Base-by-base conservation (phyloP, 2,113 vertebrate genomes). In the Hydropotes inermis region DNA sequence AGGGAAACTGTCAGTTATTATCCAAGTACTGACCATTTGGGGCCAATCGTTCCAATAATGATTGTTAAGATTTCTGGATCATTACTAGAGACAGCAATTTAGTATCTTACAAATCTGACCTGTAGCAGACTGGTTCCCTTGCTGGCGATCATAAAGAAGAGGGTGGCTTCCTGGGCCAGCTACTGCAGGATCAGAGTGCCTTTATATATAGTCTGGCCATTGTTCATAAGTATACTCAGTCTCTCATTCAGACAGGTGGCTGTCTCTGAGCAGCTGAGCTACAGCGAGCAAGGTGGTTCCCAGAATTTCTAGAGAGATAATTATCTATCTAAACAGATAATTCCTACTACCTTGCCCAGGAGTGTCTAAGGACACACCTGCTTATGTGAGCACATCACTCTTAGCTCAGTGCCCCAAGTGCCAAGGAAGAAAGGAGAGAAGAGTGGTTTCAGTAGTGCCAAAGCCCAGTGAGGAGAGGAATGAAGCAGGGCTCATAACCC, bases 271-370 rank as follows among this genome's bases (percentile, higher is more conserved):
- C 86, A 81, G 47, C 70, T 78, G 55, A 64, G 30, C 50, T 50
- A 15, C 39, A 60, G 84, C 7, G 28, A 45, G 17, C 4, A 30
- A 78, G 39, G 28, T 64, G 17, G 86, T 74, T 60, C 30, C 67
- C 87, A 54, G 57, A 16, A 33, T 90, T 85, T 96, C 87, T 89
- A 58, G n/a, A n/a, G n/a, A n/a, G n/a, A n/a, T n/a, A n/a, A n/a
- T n/a, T n/a, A n/a, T 96, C 87, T 89, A 58, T 96, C 87, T 89
- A 58, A 85, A 47, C 6, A 58, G 70, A 19, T 83, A 60, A 78
- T 78, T 85, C 39, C 64, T n/a, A 6, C 64, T 33, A 8, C 61
- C 57, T 64, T 79, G n/a, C 52, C 61, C 52, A 39, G 39, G 58
- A 61, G 55, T 30, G 61, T 60, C 58, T n/a, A 28, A 78, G 21